Percentiles rank a stretch among this genome's conserved stretches.
Conservation (phyloP, 2,113 vertebrate species). For the Ahaetulla prasina region DNA sequence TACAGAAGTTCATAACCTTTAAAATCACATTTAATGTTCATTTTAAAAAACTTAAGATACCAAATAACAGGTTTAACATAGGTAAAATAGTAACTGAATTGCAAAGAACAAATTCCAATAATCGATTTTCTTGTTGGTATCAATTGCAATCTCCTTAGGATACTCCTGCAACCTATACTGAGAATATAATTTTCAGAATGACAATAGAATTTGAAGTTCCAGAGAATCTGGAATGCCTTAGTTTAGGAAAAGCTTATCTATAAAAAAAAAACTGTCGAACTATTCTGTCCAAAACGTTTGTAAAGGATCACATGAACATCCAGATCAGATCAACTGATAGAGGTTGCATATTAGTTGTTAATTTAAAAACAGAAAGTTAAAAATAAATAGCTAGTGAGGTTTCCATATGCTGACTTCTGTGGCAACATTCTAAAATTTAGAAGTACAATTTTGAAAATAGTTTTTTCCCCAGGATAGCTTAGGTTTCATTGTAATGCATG, state of each 20-base stretch:
- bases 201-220: not conserved
- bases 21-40: conserved; percentile 49
- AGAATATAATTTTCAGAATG: not conserved
- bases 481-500: not conserved
- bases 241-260: not conserved
- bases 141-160: not conserved
- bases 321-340: not conserved
- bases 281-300: not conserved
- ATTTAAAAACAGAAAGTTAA: not conserved
- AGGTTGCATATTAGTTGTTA: not conserved
- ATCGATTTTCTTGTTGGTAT: conserved; percentile 8
- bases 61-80: conserved; percentile 45
- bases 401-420: not conserved
- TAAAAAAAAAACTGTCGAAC: not conserved
- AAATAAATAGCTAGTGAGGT: not conserved
- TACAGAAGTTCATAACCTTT: conserved; percentile 47
- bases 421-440: not conserved
- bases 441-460: not conserved
- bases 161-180: not conserved
- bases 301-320: not conserved
- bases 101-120: not conserved
- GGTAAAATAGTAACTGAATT: conserved; percentile 2
- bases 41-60: conserved; percentile 25
- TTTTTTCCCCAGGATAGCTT: not conserved
- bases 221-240: not conserved